Evolutionary conservation across 2,113 vertebrate species (phyloP).

Genomic region (Microcebus ravelobensis): DNA sequence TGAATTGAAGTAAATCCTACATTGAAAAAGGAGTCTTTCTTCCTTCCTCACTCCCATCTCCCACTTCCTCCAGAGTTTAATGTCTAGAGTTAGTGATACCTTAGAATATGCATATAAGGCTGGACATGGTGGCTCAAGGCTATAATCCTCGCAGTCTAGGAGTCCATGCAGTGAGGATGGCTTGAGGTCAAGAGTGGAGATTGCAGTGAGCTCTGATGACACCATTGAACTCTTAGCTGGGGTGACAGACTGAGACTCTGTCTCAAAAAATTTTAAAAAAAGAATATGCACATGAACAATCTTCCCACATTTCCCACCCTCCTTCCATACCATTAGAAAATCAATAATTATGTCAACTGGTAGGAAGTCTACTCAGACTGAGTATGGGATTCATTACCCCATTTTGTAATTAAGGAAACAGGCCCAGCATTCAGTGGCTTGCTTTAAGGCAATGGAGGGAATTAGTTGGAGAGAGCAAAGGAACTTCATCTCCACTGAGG

Average conservation of each 20-base stretch:
- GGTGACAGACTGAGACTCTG: no score
- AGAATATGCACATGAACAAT: not conserved
- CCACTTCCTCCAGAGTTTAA: not conserved
- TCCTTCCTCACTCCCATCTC: not conserved
- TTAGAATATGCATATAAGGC: not conserved
- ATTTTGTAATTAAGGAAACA: slow-evolving; percentile 6
- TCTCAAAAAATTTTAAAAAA: no score
- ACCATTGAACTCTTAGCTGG: no score
- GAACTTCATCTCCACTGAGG: not conserved
- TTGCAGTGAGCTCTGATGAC: no score
- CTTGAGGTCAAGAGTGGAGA: no score
- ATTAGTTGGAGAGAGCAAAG: not conserved
- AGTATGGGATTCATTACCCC: not conserved
- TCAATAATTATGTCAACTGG: not conserved
- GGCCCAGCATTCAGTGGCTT: not conserved
- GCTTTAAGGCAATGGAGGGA: not conserved
- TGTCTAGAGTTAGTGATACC: not conserved
- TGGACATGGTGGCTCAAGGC: no score
- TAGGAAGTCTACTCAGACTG: not conserved
- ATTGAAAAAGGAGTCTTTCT: not conserved
- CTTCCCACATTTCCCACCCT: not conserved
- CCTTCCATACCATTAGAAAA: not conserved
- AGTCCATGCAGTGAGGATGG: no score
- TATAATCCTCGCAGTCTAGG: no score
- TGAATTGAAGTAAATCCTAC: not conserved